Conservation (phyloP, 2,888 invertebrate species). For the Callosobruchus maculatus region DNA sequence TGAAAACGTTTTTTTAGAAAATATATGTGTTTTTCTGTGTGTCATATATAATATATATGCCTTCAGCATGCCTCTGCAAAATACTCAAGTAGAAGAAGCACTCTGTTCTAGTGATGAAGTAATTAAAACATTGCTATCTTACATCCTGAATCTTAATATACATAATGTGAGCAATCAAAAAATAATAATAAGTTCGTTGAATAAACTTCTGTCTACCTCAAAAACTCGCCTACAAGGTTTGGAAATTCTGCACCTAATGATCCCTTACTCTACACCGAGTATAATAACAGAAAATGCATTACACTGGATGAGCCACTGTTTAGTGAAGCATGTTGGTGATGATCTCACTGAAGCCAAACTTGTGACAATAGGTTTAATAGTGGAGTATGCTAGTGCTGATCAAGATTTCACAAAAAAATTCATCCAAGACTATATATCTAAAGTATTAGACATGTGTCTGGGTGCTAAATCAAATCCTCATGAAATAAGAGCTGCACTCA, state of each 20-base stretch:
- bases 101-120: constrained; percentile 14
- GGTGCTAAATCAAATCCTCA: constrained; percentile 12
- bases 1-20: neutral
- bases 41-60: neutral
- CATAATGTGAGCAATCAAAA: constrained; percentile 20
- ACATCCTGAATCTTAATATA: constrained; percentile 21
- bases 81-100: constrained; percentile 16
- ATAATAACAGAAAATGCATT: constrained; percentile 20
- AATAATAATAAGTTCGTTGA: constrained; percentile 20
- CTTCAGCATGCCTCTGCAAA: constrained; percentile 8
- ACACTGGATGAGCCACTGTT: constrained; percentile 25
- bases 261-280: constrained; percentile 18
- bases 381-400: constrained; percentile 20
- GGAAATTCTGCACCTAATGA: constrained; percentile 22
- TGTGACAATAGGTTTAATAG: constrained; percentile 17
- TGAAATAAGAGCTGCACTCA: constrained; percentile 21
- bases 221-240: constrained; percentile 26
- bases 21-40: neutral
- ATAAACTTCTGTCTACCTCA: constrained; percentile 22
- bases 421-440: constrained; percentile 25
- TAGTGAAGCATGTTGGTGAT: constrained; percentile 23
- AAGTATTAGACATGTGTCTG: constrained; percentile 28
- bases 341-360: constrained; percentile 25
- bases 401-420: constrained; percentile 30
- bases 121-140: constrained; percentile 4